phyloP scores from a whole-genome alignment of 2,113 vertebrate species.

The Scalopus aquaticus region DNA sequence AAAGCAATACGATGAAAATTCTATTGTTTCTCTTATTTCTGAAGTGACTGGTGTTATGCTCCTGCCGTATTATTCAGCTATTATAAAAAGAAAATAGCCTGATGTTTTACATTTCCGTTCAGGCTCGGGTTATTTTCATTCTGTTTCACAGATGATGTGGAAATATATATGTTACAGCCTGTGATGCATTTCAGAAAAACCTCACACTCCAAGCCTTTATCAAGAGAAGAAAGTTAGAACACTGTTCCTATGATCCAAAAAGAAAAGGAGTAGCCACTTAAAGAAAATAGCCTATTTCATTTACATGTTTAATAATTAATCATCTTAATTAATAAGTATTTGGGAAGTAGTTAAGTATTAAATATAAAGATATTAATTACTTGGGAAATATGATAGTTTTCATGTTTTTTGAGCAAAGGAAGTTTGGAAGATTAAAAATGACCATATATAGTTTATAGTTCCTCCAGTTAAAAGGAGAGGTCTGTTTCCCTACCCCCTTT shows the following conservation, averaged over 20 bases:
- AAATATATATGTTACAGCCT: conserved; percentile 25
- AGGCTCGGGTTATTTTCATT: conserved; percentile 46
- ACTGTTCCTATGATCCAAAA: neutral
- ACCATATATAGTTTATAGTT: neutral
- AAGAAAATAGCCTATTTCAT: neutral
- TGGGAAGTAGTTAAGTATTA: neutral
- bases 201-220: neutral
- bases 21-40: conserved; percentile 25
- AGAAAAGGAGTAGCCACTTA: neutral
- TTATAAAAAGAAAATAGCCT: conserved; percentile 56
- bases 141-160: neutral
- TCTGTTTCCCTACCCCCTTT: neutral
- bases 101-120: conserved; percentile 56
- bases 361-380: neutral
- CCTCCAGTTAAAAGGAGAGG: neutral
- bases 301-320: neutral
- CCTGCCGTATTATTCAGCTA: neutral
- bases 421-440: neutral
- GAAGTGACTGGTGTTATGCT: conserved; percentile 24
- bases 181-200: conserved; percentile 50
- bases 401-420: neutral
- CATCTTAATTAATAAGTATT: neutral
- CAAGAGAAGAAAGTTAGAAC: neutral
- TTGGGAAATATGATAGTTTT: neutral
- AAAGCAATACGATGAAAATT: conserved; percentile 54